phyloP scores from a whole-genome alignment of 92 coral and sea anemone genomes.

The Umimayanthus chanpuru region DNA sequence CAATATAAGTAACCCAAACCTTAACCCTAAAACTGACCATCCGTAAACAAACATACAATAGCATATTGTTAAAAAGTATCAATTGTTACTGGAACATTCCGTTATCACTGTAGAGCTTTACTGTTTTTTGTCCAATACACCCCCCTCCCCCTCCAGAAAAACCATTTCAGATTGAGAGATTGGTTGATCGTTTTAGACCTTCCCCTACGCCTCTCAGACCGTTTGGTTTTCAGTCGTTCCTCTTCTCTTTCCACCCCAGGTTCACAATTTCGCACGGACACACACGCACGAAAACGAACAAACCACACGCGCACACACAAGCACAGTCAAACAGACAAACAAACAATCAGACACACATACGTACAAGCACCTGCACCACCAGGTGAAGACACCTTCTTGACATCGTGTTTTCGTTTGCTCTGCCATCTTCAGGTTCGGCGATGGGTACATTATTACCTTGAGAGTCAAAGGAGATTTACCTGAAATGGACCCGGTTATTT shows the following conservation, averaged over 20 bases:
- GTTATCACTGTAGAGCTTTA: no score
- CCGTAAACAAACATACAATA: no score
- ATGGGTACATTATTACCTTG: constrained; percentile 92
- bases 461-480: constrained; percentile 95
- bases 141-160: no score
- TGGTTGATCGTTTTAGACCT: no score
- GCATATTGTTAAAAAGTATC: no score
- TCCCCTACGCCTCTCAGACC: no score
- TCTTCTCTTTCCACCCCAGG: background rate
- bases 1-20: no score
- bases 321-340: background rate
- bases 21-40: no score
- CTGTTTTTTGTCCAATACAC: no score
- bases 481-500: constrained; percentile 71
- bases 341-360: background rate
- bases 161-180: no score
- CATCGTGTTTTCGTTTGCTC: background rate
- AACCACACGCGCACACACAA: background rate
- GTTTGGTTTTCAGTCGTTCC: no score
- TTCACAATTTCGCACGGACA: background rate
- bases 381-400: background rate
- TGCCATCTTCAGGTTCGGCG: constrained; percentile 78
- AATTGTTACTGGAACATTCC: no score
- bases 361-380: background rate
- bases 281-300: background rate